These are phyloP conservation scores for Meteorus cinctellus DNA, from an alignment of 2,888 invertebrate species.

Conservation along the genomic window DNA sequence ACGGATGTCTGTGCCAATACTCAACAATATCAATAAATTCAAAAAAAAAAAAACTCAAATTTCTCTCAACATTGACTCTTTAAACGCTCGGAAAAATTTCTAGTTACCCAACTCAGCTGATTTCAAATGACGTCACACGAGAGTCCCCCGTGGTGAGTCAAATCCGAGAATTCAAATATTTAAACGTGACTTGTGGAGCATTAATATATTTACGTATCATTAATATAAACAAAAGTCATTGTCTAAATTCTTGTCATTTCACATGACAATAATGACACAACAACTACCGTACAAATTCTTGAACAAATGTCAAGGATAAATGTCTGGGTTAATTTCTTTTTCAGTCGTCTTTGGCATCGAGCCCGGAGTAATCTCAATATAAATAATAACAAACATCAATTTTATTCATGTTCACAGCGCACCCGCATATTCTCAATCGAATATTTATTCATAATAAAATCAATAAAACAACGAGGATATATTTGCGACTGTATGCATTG, in stretches of 20 bases:
- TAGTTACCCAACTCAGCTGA: slow-evolving; percentile 50
- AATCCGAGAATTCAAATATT: slow-evolving; percentile 4
- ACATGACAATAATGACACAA: slow-evolving; percentile 16
- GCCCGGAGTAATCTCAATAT: slow-evolving; percentile 64
- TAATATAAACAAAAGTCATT: not conserved
- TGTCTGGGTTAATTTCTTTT: slow-evolving; percentile 63
- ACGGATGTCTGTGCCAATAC: not conserved
- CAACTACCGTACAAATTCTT: slow-evolving; percentile 42
- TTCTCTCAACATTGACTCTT: not conserved
- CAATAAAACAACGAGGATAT: too few relatives aligned
- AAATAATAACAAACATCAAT: slow-evolving; percentile 41
- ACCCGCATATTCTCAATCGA: slow-evolving; percentile 4
- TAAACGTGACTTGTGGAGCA: not conserved
- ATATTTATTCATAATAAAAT: not conserved
- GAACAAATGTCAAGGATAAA: slow-evolving; percentile 69
- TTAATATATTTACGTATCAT: not conserved
- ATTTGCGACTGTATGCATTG: not conserved
- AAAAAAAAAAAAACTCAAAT: not conserved
- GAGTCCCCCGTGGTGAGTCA: slow-evolving; percentile 18
- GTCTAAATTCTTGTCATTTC: slow-evolving; percentile 11
- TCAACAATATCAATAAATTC: not conserved
- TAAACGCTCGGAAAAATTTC: not conserved
- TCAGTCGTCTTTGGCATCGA: slow-evolving; percentile 56
- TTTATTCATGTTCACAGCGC: slow-evolving; percentile 44
- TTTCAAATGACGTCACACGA: slow-evolving; percentile 48